Percentiles rank a stretch among this genome's conserved stretches.
These are phyloP conservation scores for Rhabdornis inornatus DNA, from an alignment of 2,113 vertebrate genomes.

Conservation along the genomic window DNA sequence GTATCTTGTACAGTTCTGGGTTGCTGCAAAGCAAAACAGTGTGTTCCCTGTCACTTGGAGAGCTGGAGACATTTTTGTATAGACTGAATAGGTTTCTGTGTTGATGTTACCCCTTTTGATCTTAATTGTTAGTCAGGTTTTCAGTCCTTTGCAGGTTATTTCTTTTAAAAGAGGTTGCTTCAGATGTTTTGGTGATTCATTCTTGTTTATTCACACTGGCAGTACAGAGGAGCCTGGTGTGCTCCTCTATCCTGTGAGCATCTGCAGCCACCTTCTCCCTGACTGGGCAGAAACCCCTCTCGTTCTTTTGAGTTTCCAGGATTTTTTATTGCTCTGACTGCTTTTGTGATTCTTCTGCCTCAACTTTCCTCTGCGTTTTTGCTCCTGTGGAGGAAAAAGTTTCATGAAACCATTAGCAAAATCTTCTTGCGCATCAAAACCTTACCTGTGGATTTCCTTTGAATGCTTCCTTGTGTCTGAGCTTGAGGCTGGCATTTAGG, in stretches of 20 bases:
- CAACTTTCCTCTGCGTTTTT: not conserved
- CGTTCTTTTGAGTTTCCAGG: not conserved
- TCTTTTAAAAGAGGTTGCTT: not conserved
- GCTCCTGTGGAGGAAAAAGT: not conserved
- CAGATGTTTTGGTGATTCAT: not conserved
- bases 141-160: not conserved
- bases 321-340: not conserved
- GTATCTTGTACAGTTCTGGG: not conserved
- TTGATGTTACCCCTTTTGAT: not conserved
- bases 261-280: not conserved
- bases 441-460: not conserved
- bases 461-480: not conserved
- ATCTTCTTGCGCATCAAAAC: not conserved
- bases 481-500: constrained; percentile 16
- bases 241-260: rapidly evolving
- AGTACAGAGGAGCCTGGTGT: not conserved
- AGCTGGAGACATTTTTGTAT: not conserved
- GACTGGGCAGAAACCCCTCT: not conserved
- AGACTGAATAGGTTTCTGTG: not conserved
- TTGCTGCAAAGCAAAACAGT: not conserved
- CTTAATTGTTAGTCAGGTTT: not conserved
- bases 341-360: not conserved
- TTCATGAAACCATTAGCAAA: not conserved
- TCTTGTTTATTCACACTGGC: not conserved
- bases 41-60: not conserved